Percentiles rank a stretch among this genome's conserved stretches.
phyloP scores from a whole-genome alignment of 1,140 invertebrate genomes.

The Drosophila malerkotliana region DNA sequence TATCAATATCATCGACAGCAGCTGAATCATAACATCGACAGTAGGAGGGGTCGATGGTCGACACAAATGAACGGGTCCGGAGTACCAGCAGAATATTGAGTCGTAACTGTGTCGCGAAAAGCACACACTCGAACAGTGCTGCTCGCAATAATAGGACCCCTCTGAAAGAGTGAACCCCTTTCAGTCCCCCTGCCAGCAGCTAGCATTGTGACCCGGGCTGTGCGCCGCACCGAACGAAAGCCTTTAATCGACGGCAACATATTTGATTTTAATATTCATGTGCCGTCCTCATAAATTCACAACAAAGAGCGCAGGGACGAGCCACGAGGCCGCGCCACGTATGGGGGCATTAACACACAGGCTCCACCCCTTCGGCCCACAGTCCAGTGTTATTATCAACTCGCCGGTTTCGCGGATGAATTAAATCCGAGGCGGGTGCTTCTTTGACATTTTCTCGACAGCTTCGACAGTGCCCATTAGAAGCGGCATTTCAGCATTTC shows the following conservation, averaged over 20 bases:
- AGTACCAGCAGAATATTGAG: conserved; percentile 75
- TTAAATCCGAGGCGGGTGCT: conserved; percentile 14
- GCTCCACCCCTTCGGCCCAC: background rate
- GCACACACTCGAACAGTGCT: conserved; percentile 16
- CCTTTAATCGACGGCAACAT: conserved; percentile 83
- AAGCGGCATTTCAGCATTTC: conserved; percentile 21
- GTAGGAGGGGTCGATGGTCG: conserved; percentile 30
- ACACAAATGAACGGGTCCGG: conserved; percentile 67
- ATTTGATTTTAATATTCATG: conserved; percentile 84
- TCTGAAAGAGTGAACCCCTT: background rate
- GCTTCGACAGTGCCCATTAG: conserved; percentile 45
- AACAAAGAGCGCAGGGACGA: conserved; percentile 27
- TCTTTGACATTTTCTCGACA: background rate
- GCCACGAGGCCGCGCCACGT: conserved; percentile 36
- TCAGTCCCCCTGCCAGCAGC: background rate
- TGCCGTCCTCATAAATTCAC: conserved; percentile 79
- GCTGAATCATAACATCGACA: conserved; percentile 11
- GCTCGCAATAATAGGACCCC: background rate
- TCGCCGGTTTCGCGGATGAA: conserved; percentile 9
- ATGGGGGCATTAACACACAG: conserved; percentile 55
- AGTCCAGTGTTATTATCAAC: conserved; percentile 35
- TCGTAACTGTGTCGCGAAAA: conserved; percentile 72
- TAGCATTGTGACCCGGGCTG: background rate
- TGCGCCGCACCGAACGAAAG: conserved; percentile 59
- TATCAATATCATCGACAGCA: conserved; percentile 17